Base-by-base conservation (phyloP, 2,888 invertebrate species). In the Pycnomerus fuliginosus region DNA sequence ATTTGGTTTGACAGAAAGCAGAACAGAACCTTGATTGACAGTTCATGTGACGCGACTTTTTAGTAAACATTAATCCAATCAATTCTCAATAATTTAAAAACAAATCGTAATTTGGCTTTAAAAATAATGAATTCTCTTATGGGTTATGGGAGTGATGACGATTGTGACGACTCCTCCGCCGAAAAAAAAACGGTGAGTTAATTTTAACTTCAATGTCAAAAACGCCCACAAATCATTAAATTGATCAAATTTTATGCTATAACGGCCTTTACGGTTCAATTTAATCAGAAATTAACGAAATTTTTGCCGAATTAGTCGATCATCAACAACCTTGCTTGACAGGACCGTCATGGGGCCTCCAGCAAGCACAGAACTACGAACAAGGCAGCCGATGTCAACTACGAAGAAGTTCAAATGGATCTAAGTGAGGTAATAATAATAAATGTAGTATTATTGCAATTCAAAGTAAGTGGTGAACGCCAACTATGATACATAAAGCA, bases 121-220 rank as follows among this genome's bases (percentile, higher is more conserved):
- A n/a, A n/a, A 32, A 42, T 1, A 52, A 89, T 89, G 89, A 85
- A 89, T 71, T 84, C 85, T 30, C 74, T 89, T 46, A 79, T 84
- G 48, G 85, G 82, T 65, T 89, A 89, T 67, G 85, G 82, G 51
- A 89, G 88, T 70, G 89, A 88, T 61, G 88, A 87, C 60, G 87
- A 87, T 49, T 79, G 78, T 60, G 83, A 84, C 25, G 74, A 72
- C 35, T 64, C 64, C 1, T 58, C 62, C 10, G 64, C 64, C 35
- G 58, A 60, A 23, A 60, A 56, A 53, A 53, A 56, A 52, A 52
- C 57, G 58, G 70, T 69, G 60, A 62, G 56, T 57, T 12, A 2
- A 23, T 23, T 32, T 38, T 17, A n/a, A n/a, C n/a, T n/a, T n/a
- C n/a, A n/a, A n/a, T n/a, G n/a, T 7, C 15, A 5, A 20, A 11